phyloP scores from a whole-genome alignment of 2,113 vertebrate species.

The Microtus montanus region DNA sequence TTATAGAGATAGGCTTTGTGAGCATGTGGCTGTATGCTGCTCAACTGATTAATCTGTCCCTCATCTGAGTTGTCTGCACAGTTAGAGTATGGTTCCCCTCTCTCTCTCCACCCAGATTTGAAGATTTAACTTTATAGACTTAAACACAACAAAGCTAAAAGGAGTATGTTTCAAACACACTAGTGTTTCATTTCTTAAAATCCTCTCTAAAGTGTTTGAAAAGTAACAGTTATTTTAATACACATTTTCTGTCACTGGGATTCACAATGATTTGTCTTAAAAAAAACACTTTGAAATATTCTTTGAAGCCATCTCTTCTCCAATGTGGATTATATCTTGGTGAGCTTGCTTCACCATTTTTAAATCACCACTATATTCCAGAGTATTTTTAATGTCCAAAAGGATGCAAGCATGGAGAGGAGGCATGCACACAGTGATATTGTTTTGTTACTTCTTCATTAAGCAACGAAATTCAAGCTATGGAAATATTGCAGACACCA shows the following conservation, averaged over 20 bases:
- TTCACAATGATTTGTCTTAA: neutral
- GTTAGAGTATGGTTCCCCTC: fast-evolving
- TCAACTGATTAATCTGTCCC: fast-evolving
- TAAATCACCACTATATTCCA: neutral
- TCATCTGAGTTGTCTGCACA: fast-evolving
- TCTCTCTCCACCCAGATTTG: neutral
- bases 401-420: neutral
- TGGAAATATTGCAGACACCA: neutral
- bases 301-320: neutral
- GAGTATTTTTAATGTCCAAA: neutral
- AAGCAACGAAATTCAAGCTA: neutral
- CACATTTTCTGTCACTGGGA: neutral
- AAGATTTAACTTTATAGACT: neutral
- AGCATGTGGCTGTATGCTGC: fast-evolving
- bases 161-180: neutral
- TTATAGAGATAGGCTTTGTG: no score
- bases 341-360: neutral
- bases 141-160: neutral
- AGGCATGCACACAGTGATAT: neutral
- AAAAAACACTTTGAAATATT: neutral
- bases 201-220: neutral
- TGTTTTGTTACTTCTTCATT: neutral
- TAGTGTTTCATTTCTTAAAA: neutral
- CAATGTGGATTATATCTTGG: neutral
- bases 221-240: neutral